Conservation (phyloP, 2,797 vertebrate species). For the Catharus ustulatus region DNA sequence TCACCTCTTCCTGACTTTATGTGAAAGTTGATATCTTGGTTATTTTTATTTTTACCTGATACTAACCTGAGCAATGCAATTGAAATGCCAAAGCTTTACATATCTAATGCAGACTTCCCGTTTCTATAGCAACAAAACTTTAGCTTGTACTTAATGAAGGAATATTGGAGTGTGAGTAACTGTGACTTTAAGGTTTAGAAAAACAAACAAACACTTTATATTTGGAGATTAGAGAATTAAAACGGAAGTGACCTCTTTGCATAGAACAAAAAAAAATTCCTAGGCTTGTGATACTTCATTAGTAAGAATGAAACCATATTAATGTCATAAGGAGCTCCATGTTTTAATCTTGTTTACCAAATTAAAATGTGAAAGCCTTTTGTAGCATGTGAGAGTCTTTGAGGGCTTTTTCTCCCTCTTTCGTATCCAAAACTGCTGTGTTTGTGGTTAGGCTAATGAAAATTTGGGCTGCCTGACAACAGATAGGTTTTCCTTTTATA, state of each 20-base stretch:
- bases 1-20: neutral
- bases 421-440: neutral
- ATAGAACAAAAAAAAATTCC: neutral
- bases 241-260: neutral
- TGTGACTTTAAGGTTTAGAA: conserved; percentile 8
- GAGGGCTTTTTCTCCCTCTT: neutral
- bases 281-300: neutral
- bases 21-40: neutral
- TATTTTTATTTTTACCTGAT: neutral
- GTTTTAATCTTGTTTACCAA: conserved; percentile 39
- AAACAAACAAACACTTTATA: conserved; percentile 12
- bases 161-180: neutral
- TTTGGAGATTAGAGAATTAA: conserved; percentile 23
- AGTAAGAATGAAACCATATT: conserved; percentile 12
- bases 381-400: neutral
- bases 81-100: neutral
- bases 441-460: neutral
- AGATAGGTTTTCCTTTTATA: neutral
- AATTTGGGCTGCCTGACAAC: neutral
- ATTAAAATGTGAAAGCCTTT: conserved; percentile 44
- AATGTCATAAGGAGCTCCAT: neutral
- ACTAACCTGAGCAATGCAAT: neutral
- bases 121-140: conserved; percentile 55
- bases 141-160: neutral
- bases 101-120: neutral